Conservation (phyloP, 1,140 invertebrate genomes). For the Telenomus remus region DNA sequence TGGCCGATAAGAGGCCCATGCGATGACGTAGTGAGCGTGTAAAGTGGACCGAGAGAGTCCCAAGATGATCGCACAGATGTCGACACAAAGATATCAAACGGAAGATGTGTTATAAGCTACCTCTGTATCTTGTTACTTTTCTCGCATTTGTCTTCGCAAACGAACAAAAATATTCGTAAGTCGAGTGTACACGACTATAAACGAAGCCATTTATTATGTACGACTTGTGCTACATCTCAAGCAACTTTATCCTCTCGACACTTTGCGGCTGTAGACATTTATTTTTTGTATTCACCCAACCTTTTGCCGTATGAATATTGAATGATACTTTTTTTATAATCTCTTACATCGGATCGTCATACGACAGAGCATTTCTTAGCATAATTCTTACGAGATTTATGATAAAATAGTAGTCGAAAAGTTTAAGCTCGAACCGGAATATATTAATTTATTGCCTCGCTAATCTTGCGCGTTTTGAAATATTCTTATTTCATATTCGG, state of each 20-base stretch:
- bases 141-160: conserved; percentile 22
- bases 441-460: conserved; percentile 2
- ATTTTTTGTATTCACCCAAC: conserved; percentile 5
- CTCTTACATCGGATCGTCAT: conserved; percentile 9
- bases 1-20: conserved; percentile 67
- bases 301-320: conserved; percentile 16
- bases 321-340: conserved; percentile 26
- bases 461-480: background rate
- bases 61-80: conserved; percentile 71
- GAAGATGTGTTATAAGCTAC: conserved; percentile 13
- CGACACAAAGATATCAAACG: conserved; percentile 61
- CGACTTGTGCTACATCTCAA: conserved; percentile 33
- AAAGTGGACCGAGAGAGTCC: conserved; percentile 66
- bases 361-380: conserved; percentile 17
- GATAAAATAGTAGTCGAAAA: background rate
- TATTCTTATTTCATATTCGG: conserved; percentile 5
- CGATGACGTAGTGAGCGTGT: conserved; percentile 44
- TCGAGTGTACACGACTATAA: conserved; percentile 38
- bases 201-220: conserved; percentile 53
- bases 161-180: conserved; percentile 43
- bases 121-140: conserved; percentile 16
- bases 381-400: conserved; percentile 12
- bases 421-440: background rate
- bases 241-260: conserved; percentile 42
- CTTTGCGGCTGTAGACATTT: conserved; percentile 21